Base-by-base conservation (phyloP, 2,888 invertebrate species). In the Sceliomorpha sp. region DNA sequence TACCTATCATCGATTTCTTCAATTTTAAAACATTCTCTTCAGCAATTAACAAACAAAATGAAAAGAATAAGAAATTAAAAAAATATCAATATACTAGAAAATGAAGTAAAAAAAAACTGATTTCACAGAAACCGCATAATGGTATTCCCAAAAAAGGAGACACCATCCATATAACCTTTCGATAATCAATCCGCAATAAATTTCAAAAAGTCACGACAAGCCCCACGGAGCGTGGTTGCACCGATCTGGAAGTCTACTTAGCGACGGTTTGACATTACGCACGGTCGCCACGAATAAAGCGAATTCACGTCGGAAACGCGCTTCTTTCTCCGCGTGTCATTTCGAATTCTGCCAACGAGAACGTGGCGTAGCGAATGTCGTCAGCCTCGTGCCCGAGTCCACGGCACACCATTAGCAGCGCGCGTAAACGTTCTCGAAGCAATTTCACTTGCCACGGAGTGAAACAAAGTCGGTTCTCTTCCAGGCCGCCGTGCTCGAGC, bases 361-460 rank as follows among this genome's bases (percentile, higher is more conserved):
- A 63, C 63, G 47, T 47, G 9, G 27, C n/a, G n/a, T n/a, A 36
- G 45, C 63, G 53, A 47, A 47, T 53, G 60, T 60, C 55, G 60
- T 68, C 59, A 34, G 53, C 51, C 34, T 20, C 42, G 42, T 42
- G 42, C 10, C 14, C 24, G 9, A 37, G 37, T n/a, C 55, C 13
- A 4, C 44, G 34, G 44, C 26, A 6, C 10, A 31, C 31, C 20
- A 31, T n/a, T n/a, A n/a, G 31, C 37, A 40, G 29, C 58, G 37
- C 50, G 53, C 58, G 56, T 56, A 60, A 62, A 68, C 62, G 64
- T 71, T 60, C 68, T 60, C 58, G 17, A 47, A 56, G 72, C 60
- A 69, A 69, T 72, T 72, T 69, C 72, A 69, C 72, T 56, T 67
- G 67, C 45, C 47, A 34, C 48, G 29, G 44, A 60, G 45, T 58